Percentiles rank a stretch among this genome's conserved stretches.
These are phyloP conservation scores for Euura lappo DNA, from an alignment of 1,140 invertebrate genomes.

Conservation along the genomic window DNA sequence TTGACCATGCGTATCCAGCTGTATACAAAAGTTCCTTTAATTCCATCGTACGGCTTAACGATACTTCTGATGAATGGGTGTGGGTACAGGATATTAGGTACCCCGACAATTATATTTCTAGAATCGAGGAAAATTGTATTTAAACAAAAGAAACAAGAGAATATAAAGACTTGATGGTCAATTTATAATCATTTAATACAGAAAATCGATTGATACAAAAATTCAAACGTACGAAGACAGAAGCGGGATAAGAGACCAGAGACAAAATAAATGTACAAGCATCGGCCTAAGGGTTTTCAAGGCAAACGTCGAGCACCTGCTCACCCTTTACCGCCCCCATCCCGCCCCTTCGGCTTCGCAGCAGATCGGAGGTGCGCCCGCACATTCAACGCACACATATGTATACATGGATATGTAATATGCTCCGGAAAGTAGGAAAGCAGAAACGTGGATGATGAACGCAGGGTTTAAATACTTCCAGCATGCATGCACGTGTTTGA, in stretches of 20 bases:
- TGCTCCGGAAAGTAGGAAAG: background rate
- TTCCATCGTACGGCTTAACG: too few species aligned
- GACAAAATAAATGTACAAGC: background rate
- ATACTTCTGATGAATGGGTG: too few species aligned
- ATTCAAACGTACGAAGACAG: background rate
- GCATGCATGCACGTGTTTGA: too few species aligned
- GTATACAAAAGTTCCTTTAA: too few species aligned
- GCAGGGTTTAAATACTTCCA: too few species aligned
- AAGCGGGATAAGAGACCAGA: background rate
- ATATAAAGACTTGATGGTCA: too few species aligned
- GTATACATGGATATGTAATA: background rate
- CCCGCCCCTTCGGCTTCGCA: background rate
- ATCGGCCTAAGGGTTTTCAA: background rate
- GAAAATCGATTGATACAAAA: background rate
- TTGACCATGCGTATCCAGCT: too few species aligned
- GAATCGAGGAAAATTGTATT: too few species aligned
- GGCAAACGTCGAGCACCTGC: background rate
- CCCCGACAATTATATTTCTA: too few species aligned
- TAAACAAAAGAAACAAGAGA: too few species aligned
- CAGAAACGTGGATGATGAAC: background rate
- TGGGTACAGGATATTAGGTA: too few species aligned
- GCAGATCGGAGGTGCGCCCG: background rate
- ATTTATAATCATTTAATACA: slow-evolving; percentile 10
- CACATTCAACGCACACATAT: background rate
- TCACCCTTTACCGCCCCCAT: background rate